phyloP scores from a whole-genome alignment of 2,888 invertebrate species.

The Icerya purchasi region DNA sequence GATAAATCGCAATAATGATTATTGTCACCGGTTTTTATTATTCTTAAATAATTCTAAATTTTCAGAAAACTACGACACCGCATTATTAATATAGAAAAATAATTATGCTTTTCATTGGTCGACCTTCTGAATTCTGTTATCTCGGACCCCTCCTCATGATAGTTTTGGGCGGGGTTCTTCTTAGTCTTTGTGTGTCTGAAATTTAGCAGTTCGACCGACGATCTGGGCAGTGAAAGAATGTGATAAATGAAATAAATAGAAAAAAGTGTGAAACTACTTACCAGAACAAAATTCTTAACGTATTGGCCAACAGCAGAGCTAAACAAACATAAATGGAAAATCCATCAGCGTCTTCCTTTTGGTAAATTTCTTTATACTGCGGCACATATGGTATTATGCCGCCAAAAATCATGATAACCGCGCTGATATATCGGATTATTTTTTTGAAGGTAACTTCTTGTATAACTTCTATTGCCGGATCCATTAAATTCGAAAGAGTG shows the following conservation, averaged over 20 bases:
- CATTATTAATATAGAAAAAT: no score
- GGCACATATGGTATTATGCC: slow-evolving; percentile 91
- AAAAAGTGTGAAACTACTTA: slow-evolving; percentile 39
- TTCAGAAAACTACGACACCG: background rate
- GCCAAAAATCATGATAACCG: slow-evolving; percentile 80
- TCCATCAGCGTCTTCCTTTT: slow-evolving; percentile 80
- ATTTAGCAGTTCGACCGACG: no score
- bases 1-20: no score
- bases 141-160: no score
- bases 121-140: no score
- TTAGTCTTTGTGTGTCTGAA: no score
- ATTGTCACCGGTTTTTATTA: no score
- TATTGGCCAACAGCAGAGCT: slow-evolving; percentile 84
- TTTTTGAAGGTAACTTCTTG: slow-evolving; percentile 36
- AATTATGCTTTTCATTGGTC: no score
- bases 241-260: no score
- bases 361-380: slow-evolving; percentile 80
- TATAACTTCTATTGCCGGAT: slow-evolving; percentile 19
- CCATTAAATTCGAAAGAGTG: slow-evolving; percentile 16
- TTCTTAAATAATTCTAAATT: background rate
- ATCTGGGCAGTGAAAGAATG: no score
- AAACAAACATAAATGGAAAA: slow-evolving; percentile 94
- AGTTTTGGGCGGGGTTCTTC: no score
- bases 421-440: slow-evolving; percentile 55
- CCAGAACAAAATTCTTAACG: slow-evolving; percentile 94